Conservation (phyloP, 2,113 vertebrate genomes). For the Coryphaenoides rupestris region DNA sequence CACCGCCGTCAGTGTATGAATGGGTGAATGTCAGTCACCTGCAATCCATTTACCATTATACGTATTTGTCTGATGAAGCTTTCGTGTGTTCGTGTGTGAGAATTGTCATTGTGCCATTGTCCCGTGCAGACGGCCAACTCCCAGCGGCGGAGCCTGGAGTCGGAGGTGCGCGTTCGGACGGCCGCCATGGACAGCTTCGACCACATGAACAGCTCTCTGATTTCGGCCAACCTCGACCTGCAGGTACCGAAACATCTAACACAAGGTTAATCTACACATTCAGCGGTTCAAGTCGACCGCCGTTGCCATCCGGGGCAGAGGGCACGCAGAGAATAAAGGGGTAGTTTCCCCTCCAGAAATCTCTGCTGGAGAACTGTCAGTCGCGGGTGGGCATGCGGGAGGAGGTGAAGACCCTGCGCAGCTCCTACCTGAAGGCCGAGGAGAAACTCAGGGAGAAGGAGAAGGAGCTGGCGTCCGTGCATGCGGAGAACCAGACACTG, state of each 20-base stretch:
- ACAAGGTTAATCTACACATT: too few species aligned
- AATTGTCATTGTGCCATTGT: not conserved
- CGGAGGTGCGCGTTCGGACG: conserved; percentile 81
- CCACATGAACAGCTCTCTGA: conserved; percentile 86
- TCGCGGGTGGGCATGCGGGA: conserved; percentile 79
- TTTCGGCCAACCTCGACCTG: conserved; percentile 82
- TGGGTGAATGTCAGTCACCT: too few species aligned
- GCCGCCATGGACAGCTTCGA: conserved; percentile 88
- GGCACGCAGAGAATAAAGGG: conserved; percentile 7
- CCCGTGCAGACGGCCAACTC: conserved; percentile 78
- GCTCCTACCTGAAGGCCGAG: conserved; percentile 79
- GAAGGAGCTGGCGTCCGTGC: conserved; percentile 76
- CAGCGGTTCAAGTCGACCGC: not conserved
- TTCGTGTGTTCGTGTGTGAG: conserved; percentile 1
- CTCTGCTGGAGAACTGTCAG: conserved; percentile 86
- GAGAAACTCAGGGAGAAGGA: conserved; percentile 84
- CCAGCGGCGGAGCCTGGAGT: conserved; percentile 80
- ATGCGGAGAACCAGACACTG: conserved; percentile 86
- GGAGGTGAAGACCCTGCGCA: conserved; percentile 76
- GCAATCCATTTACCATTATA: too few species aligned
- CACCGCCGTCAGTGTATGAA: too few species aligned
- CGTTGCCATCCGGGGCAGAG: not conserved
- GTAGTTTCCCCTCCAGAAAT: conserved; percentile 76
- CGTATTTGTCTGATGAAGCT: too few species aligned
- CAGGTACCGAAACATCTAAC: conserved; percentile 73